Evolutionary conservation across 2,888 invertebrate genomes (phyloP).

Genomic region (Ptilodon capucinus): DNA sequence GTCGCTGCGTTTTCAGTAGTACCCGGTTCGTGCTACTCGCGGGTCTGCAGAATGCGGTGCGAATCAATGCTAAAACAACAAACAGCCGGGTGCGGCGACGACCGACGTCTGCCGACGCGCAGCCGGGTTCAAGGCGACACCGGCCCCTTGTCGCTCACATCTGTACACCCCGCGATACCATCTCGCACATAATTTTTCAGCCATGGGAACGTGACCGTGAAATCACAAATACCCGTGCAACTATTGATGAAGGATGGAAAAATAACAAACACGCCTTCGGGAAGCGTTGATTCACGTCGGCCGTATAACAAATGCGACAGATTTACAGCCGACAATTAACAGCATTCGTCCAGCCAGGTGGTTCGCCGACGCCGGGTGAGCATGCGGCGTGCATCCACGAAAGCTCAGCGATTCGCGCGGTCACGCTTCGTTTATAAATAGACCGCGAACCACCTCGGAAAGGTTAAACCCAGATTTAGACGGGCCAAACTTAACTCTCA

Average conservation of each 20-base stretch:
- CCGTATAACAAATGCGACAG: constrained; percentile 20
- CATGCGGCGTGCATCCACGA: constrained; percentile 52
- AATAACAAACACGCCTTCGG: constrained; percentile 3
- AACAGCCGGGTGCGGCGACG: constrained; percentile 16
- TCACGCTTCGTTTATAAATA: constrained; percentile 54
- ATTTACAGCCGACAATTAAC: constrained; percentile 30
- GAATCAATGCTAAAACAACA: constrained; percentile 39
- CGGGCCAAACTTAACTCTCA: constrained; percentile 70
- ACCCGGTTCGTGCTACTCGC: constrained; percentile 4
- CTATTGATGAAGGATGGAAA: not conserved
- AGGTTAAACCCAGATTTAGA: constrained; percentile 75
- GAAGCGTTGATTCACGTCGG: constrained; percentile 3
- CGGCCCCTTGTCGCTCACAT: constrained; percentile 17
- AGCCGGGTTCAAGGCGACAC: constrained; percentile 32
- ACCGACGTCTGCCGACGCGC: constrained; percentile 1
- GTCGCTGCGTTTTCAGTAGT: not conserved
- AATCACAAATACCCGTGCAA: not conserved
- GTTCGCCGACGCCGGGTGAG: constrained; percentile 7
- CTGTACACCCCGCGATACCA: not conserved
- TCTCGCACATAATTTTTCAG: not conserved
- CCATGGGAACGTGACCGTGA: constrained; percentile 1
- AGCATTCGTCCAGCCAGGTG: constrained; percentile 26
- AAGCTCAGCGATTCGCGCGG: constrained; percentile 42
- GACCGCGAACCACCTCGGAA: constrained; percentile 61
- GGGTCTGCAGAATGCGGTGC: constrained; percentile 19